Evolutionary conservation across 2,113 vertebrate genomes (phyloP).

Genomic region (Aptenodytes patagonicus): DNA sequence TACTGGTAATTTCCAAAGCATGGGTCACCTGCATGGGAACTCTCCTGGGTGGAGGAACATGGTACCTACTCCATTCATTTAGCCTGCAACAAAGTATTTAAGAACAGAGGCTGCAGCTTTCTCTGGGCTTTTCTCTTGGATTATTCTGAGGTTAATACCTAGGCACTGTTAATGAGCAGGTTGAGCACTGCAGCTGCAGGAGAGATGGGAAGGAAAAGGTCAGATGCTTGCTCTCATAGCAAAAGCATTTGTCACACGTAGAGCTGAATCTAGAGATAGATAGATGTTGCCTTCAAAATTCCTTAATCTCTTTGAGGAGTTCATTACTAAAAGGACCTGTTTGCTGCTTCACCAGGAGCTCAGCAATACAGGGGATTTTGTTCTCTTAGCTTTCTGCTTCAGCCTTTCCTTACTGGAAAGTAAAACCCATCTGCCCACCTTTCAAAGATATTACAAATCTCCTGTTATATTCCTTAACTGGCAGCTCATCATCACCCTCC

Average conservation of each 20-base stretch:
- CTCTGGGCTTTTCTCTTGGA: neutral
- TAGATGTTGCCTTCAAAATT: slow-evolving; percentile 29
- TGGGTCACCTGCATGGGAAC: neutral
- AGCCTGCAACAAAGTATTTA: neutral
- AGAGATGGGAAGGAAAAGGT: slow-evolving; percentile 25
- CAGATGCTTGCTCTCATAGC: neutral
- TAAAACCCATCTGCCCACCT: neutral
- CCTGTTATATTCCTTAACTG: neutral
- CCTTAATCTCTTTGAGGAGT: slow-evolving; percentile 39
- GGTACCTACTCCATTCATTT: neutral
- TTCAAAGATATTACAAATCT: neutral
- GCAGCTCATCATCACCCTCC: neutral
- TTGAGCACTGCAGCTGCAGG: neutral
- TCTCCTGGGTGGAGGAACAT: neutral
- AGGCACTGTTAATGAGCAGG: slow-evolving; percentile 28
- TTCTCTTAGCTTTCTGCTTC: neutral
- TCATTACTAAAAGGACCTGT: neutral
- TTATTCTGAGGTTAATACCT: slow-evolving; percentile 26
- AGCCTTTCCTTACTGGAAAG: neutral
- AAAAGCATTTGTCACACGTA: slow-evolving; percentile 4
- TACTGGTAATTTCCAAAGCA: neutral
- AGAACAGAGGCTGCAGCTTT: neutral
- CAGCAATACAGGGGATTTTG: neutral
- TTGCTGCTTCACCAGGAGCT: slow-evolving; percentile 2
- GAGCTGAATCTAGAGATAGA: neutral